A percentile compares a stretch with the other conserved stretches of the same genome.
These are phyloP conservation scores for Synergus laeviventris DNA, from an alignment of 2,888 invertebrate species.

Conservation along the genomic window DNA sequence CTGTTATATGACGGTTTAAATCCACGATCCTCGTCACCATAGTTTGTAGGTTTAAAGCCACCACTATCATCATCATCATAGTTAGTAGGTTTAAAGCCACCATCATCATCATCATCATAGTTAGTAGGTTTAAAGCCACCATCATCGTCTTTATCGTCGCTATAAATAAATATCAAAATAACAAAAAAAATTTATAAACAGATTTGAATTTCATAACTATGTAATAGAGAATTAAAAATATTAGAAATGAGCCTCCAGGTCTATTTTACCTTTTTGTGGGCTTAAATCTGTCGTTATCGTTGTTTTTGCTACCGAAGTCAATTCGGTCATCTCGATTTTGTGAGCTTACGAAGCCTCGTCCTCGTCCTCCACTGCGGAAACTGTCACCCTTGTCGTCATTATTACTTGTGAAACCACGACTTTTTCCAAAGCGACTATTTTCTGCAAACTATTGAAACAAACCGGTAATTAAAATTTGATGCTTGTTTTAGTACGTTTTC, in stretches of 20 bases:
- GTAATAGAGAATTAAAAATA: neutral
- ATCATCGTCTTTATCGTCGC: constrained; percentile 36
- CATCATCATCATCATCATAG: constrained; percentile 38
- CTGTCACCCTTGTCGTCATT: neutral
- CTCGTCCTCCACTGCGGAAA: neutral
- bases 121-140: constrained; percentile 1
- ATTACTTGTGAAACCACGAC: constrained; percentile 4
- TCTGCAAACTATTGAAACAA: neutral
- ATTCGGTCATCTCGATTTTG: neutral
- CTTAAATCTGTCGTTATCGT: neutral
- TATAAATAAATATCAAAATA: neutral
- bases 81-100: constrained; percentile 2
- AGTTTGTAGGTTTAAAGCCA: constrained; percentile 18
- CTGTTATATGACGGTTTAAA: neutral
- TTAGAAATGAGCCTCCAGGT: neutral
- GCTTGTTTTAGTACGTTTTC: neutral
- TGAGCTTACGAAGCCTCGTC: neutral
- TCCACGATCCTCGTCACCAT: too few species aligned
- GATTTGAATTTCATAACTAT: neutral
- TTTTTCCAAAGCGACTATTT: neutral
- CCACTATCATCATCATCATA: constrained; percentile 38
- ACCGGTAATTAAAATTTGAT: neutral
- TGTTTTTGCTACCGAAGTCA: neutral
- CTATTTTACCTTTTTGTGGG: constrained; percentile 9
- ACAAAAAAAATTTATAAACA: neutral